phyloP scores from a whole-genome alignment of 2,888 invertebrate genomes.

The Eupeodes latifasciatus region DNA sequence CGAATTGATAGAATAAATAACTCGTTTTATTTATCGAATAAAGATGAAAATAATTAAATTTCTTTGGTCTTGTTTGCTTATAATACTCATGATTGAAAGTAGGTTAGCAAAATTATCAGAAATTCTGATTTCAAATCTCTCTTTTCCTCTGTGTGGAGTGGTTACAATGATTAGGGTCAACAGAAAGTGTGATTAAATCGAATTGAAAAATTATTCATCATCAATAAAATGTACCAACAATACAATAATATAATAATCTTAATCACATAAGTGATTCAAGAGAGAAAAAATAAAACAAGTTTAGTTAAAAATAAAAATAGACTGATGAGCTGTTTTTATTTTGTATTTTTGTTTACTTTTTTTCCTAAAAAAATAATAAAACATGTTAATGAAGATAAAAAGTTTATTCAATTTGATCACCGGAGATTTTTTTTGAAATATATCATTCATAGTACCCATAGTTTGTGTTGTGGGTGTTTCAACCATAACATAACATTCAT shows the following conservation, averaged over 20 bases:
- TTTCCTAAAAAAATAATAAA: too few species aligned
- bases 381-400: too few species aligned
- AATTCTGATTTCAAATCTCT: slow-evolving; percentile 6
- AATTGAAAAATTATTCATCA: slow-evolving; percentile 1
- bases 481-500: background rate
- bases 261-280: background rate
- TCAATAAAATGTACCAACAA: background rate
- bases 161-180: background rate
- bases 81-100: background rate
- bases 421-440: background rate
- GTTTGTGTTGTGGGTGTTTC: background rate
- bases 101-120: slow-evolving; percentile 19
- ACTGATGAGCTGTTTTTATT: background rate
- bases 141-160: background rate
- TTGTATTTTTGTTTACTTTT: background rate
- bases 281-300: background rate
- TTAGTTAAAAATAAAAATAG: background rate
- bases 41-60: background rate
- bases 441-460: background rate
- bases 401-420: background rate
- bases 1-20: background rate
- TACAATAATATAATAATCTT: background rate
- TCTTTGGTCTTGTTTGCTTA: background rate
- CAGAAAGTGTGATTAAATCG: slow-evolving; percentile 5
- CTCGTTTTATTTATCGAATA: background rate